Base-by-base conservation (phyloP, 1,140 invertebrate genomes). In the Musca domestica region DNA sequence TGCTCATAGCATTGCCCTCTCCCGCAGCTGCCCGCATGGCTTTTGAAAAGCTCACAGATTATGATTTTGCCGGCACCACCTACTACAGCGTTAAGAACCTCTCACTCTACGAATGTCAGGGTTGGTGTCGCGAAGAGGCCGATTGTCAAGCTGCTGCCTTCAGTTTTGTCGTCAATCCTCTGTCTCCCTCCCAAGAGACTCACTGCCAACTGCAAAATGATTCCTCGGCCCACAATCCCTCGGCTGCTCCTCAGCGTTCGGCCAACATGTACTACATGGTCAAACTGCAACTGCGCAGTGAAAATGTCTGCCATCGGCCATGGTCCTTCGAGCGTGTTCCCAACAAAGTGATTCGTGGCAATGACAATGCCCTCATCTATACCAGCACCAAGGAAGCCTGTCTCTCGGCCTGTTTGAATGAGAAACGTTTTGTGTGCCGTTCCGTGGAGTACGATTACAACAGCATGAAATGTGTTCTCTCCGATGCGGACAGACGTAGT, bases 221-320 rank as follows among this genome's bases (percentile, higher is more conserved):
- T 80, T 95, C 95, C 0, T 88, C 91, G 65, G 92, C 94, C 3
- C 90, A 90, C 72, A 95, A 95, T 81, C 94, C 94, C 0, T 88
- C 90, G 68, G 91, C 92, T 6, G 86, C 87, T 47, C 91, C 95
- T 5, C 89, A 91, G 76, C 85, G 92, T 20, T 91, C 93, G 3
- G 92, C 92, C 73, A 95, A 94, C 81, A 93, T 94, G 85, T 97
- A 96, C 82, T 97, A 96, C 85, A 95, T 97, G 92, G 92, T 94
- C 73, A 97, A 97, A 83, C 84, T 96, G 73, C 91, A 95, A 84
- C 87, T 97, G 71, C 84, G 93, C 83, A 93, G 93, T 72, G 94
- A 96, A 75, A 95, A 94, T 77, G 91, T 96, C 9, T 97, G 95
- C 75, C 85, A 92, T 72, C 86, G 95, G 69, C 93, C 94, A 1